A percentile compares a stretch with the other conserved stretches of the same genome.
These are phyloP conservation scores for Brienomyrus brachyistius DNA, from an alignment of 2,113 vertebrate species.

Conservation along the genomic window DNA sequence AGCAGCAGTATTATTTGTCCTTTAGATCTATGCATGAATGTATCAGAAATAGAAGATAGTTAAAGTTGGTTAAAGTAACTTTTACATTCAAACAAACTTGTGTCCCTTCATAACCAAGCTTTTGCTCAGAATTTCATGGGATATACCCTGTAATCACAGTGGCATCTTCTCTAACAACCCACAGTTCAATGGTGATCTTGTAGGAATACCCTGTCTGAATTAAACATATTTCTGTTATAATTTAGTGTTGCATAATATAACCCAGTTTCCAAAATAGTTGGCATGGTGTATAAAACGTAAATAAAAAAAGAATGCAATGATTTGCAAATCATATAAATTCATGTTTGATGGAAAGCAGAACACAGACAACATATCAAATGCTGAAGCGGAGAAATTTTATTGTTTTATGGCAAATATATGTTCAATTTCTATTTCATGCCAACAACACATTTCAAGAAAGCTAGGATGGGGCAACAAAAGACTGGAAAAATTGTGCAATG, in stretches of 20 bases:
- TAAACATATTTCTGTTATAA: not conserved
- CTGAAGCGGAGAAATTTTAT: not conserved
- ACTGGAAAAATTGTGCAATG: not conserved
- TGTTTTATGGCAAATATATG: not conserved
- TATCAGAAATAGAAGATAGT: not conserved
- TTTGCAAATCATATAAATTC: not conserved
- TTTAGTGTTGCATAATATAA: not conserved
- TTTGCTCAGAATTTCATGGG: not conserved
- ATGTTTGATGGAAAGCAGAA: not conserved
- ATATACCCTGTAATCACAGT: not conserved
- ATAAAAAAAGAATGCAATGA: not conserved
- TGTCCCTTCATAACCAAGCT: not conserved
- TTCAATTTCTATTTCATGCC: not conserved
- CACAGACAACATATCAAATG: not conserved
- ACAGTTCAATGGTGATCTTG: not conserved
- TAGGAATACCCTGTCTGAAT: not conserved
- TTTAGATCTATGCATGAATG: not conserved
- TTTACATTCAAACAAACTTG: not conserved
- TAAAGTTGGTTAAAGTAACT: not conserved
- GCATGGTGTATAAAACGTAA: not conserved
- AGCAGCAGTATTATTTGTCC: not conserved
- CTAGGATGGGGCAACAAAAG: not conserved
- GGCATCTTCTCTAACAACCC: not conserved
- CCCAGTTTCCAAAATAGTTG: not conserved
- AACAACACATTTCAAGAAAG: not conserved